Evolutionary conservation across 2,113 vertebrate species (phyloP), one percentile per base, ranked within the genome.

Genomic region (Copsychus sechellarum): DNA sequence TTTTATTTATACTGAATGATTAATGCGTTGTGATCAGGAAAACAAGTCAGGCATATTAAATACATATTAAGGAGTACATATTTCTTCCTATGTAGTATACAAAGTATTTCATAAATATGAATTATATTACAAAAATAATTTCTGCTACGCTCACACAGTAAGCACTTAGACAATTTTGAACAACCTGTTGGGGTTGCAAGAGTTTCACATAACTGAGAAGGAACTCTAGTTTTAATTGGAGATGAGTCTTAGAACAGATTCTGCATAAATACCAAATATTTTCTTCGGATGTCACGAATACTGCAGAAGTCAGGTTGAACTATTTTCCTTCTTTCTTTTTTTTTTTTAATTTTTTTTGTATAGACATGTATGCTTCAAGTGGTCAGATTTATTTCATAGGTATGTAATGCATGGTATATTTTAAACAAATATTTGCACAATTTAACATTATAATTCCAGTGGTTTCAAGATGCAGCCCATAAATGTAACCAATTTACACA

Each of bases 71-170:
- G 98, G 97, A 98, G 97, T 98, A 98, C 97, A 98, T 98, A 97
- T 93, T 96, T 85, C 62, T 97, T 98, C 95, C 96, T 98, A 98
- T 98, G 97, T 98, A 98, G 98, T 99, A 99, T 99, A 99, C 99
- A 99, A 99, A 99, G 98, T 99, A 99, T 98, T 99, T 98, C 99
- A 99, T 99, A 98, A 98, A 99, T 99, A 99, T 99, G 99, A 99
- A 99, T 99, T 99, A 99, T 98, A 98, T 99, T 99, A 99, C 98
- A 99, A 99, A 99, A 98, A 99, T 99, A 99, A 98, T 99, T 99
- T 98, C 98, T 98, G 98, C 97, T 98, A 99, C 99, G 99, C 99
- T 99, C 99, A 99, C 99, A 99, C 96, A 98, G 99, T 99, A 99
- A 99, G 99, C 99, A 99, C 98, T 98, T 98, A 96, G 98, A 98